phyloP scores from a whole-genome alignment of 2,888 invertebrate species.

The Bellardia bayeri region DNA sequence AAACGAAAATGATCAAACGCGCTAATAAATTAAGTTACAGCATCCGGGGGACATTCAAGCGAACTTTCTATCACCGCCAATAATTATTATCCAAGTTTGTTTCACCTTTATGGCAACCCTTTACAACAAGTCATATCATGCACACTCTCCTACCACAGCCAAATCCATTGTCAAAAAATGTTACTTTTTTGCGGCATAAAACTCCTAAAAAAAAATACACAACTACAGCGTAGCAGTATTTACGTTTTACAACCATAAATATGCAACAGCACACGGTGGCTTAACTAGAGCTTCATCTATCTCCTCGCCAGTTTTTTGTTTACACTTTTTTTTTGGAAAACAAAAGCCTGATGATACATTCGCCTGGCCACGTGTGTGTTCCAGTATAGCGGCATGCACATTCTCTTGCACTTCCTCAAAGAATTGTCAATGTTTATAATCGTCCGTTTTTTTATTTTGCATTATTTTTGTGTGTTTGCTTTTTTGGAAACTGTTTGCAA shows the following conservation, averaged over 20 bases:
- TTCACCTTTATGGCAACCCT: constrained; percentile 34
- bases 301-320: constrained; percentile 30
- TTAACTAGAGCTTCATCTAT: constrained; percentile 71
- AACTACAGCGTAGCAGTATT: constrained; percentile 54
- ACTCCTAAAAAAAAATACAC: constrained; percentile 44
- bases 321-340: constrained; percentile 20
- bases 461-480: constrained; percentile 25
- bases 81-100: too few species aligned
- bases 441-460: constrained; percentile 52
- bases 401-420: constrained; percentile 73
- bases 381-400: constrained; percentile 52
- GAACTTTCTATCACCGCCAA: too few species aligned
- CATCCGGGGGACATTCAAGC: too few species aligned
- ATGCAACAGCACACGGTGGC: constrained; percentile 72
- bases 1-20: too few species aligned
- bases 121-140: constrained; percentile 12
- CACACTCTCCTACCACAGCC: constrained; percentile 21
- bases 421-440: constrained; percentile 71
- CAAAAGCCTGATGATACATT: constrained; percentile 47
- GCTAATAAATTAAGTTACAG: too few species aligned
- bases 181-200: constrained; percentile 52
- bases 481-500: constrained; percentile 39
- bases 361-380: neutral
- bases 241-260: constrained; percentile 67
- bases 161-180: constrained; percentile 65